These are phyloP conservation scores for Hydriomena furcata DNA, from an alignment of 2,888 invertebrate genomes.

Conservation along the genomic window DNA sequence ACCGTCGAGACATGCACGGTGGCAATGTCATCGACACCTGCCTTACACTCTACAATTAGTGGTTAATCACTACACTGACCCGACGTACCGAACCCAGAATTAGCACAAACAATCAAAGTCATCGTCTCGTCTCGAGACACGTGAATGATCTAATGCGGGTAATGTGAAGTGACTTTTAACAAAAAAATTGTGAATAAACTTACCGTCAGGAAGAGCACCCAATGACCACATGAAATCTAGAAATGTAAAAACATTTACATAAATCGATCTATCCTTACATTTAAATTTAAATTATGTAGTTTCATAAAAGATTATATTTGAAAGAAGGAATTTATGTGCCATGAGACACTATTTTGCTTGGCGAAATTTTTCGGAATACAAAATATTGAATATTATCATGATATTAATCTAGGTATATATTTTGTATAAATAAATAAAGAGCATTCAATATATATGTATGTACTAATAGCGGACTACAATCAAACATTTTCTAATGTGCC, in stretches of 20 bases:
- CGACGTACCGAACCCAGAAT: conserved; percentile 35
- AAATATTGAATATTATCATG: conserved; percentile 52
- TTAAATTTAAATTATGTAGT: conserved; percentile 62
- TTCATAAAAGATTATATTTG: conserved; percentile 54
- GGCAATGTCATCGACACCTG: conserved; percentile 44
- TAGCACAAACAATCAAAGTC: conserved; percentile 43
- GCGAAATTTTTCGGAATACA: conserved; percentile 61
- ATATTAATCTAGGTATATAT: conserved; percentile 50
- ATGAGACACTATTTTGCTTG: conserved; percentile 83
- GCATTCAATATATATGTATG: conserved; percentile 65
- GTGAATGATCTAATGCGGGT: conserved; percentile 61
- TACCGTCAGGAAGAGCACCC: conserved; percentile 98
- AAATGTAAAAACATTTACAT: conserved; percentile 86
- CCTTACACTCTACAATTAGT: conserved; percentile 57
- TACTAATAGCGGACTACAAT: conserved; percentile 64
- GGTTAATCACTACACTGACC: conserved; percentile 48
- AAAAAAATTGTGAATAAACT: conserved; percentile 82
- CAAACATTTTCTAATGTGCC: conserved; percentile 61
- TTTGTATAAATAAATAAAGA: conserved; percentile 59
- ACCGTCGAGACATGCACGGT: conserved; percentile 46
- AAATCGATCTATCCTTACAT: conserved; percentile 80
- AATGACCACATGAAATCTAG: conserved; percentile 99
- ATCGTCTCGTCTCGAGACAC: conserved; percentile 35
- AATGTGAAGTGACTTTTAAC: conserved; percentile 60
- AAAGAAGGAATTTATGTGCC: conserved; percentile 60